Conservation (phyloP, 2,888 invertebrate species). For the Ophion costatus region DNA sequence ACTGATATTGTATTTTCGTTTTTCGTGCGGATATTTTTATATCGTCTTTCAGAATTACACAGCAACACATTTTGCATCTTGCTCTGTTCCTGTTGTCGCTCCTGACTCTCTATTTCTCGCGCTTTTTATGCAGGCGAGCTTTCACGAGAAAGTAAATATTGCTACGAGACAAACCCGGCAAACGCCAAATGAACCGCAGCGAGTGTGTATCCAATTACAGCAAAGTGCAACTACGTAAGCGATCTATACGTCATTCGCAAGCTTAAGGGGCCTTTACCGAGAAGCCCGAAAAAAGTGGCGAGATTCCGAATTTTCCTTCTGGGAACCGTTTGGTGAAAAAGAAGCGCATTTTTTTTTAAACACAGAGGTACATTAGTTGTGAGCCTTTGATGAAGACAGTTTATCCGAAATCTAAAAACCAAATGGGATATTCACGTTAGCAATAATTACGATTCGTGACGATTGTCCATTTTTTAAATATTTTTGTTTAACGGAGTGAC, state of each 20-base stretch:
- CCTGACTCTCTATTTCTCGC: neutral
- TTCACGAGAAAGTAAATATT: conserved; percentile 51
- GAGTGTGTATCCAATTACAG: conserved; percentile 19
- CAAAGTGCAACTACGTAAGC: conserved; percentile 13
- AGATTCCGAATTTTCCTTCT: no score
- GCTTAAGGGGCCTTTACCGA: neutral
- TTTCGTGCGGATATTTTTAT: conserved; percentile 67
- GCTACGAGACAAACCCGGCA: conserved; percentile 17
- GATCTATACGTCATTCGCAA: neutral
- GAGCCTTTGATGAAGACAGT: no score
- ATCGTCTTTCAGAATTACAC: conserved; percentile 60
- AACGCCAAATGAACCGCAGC: conserved; percentile 40
- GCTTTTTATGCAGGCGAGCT: conserved; percentile 51
- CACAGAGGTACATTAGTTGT: no score
- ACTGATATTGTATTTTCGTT: conserved; percentile 46
- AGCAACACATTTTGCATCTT: conserved; percentile 36
- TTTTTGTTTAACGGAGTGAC: no score
- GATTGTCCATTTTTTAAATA: no score
- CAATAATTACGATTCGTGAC: no score
- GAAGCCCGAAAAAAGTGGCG: no score
- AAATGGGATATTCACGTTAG: no score
- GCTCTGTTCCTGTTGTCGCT: neutral
- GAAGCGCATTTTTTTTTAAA: no score
- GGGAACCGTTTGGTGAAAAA: no score
- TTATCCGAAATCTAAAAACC: no score